Conservation (phyloP, 2,113 vertebrate genomes). For the Tupaia chinensis region DNA sequence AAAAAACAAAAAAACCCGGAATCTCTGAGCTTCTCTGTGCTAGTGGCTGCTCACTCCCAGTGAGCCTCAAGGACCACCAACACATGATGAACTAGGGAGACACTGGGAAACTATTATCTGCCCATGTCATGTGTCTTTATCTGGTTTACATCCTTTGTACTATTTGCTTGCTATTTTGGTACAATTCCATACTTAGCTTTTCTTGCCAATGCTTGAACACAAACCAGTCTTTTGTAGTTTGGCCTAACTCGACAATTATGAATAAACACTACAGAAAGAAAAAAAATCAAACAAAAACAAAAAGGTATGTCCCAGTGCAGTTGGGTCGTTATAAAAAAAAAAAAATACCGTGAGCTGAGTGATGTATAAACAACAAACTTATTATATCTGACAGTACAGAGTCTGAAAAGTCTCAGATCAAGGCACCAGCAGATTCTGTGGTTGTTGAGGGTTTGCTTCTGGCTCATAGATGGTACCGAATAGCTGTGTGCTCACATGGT, state of each 20-base stretch:
- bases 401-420: neutral
- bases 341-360: neutral
- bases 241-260: neutral
- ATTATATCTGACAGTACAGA: neutral
- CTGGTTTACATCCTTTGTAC: neutral
- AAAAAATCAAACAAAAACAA: neutral
- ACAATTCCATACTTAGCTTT: neutral
- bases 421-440: neutral
- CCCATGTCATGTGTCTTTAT: neutral
- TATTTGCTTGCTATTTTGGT: neutral
- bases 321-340: neutral
- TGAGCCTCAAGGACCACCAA: neutral
- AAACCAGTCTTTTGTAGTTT: neutral
- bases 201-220: neutral
- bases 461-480: neutral
- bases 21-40: neutral
- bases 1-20: neutral
- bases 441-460: neutral
- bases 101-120: neutral
- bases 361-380: neutral
- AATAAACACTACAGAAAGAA: neutral
- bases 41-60: neutral
- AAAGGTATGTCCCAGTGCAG: neutral
- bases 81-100: neutral
- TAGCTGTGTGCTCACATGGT: neutral